Evolutionary conservation across 2,888 invertebrate species (phyloP), one percentile per base, ranked within the genome.

Genomic region (Torymus aiolomorphi): DNA sequence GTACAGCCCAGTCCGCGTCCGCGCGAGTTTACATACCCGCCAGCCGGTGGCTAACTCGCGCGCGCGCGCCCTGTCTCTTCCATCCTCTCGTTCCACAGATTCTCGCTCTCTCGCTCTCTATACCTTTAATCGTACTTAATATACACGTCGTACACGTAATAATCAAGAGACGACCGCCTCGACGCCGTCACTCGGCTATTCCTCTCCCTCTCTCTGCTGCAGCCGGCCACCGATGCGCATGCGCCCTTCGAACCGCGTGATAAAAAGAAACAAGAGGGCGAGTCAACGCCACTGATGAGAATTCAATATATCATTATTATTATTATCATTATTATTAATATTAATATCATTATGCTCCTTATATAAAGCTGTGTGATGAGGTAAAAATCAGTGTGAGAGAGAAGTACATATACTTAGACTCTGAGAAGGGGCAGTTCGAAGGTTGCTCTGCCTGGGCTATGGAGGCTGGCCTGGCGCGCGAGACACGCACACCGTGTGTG

Each of bases 61-160:
- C 66, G 11, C 20, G 24, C 56, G 12, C 67, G 12, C 51, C 14
- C 52, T 5, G 56, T 57, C 20, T 11, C 24, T 62, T 16, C 62
- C 54, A 49, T 59, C 24, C 24, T 56, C 52, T 31, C 49, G 42
- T 42, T 42, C 42, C 42, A 2, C 20, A 42, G 42, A 42, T 42
- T 42, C 56, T 67, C 54, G 5, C 18, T 62, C 31, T 69, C 54
- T 54, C 63, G n/a, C 24, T 56, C 57, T 31, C 49, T 52, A 66
- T n/a, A 74, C 24, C 12, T 18, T 20, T 52, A 67, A 77, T 74
- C 66, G 52, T 73, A 78, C 49, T 69, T 69, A 69, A 69, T 63
- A 65, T 73, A 80, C 67, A 76, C 77, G 76, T 71, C 73, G 63
- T 74, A 74, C 57, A 70, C 52, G 63, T 66, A 63, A 65, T 65